Percentiles rank a stretch among this genome's conserved stretches.
Evolutionary conservation across 2,888 invertebrate genomes (phyloP).

Genomic region (Drosophila kokeensis): DNA sequence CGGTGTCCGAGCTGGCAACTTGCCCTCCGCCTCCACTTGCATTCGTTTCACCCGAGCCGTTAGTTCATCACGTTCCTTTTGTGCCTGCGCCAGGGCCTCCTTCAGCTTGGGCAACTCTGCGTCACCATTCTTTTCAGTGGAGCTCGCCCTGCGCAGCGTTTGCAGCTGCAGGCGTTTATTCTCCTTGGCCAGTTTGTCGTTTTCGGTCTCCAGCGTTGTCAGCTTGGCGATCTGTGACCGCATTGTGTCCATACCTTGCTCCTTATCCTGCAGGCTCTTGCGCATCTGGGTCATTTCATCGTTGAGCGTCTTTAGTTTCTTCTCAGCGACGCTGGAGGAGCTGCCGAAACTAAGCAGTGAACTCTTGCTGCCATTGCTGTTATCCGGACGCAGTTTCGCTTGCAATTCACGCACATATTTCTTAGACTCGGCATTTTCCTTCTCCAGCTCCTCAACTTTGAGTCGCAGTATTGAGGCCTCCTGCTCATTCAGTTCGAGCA

Average conservation of each 20-base stretch:
- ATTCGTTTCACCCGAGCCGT: constrained; percentile 88
- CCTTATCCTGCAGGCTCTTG: constrained; percentile 92
- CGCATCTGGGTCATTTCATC: constrained; percentile 91
- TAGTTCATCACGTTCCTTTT: constrained; percentile 89
- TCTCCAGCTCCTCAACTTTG: constrained; percentile 94
- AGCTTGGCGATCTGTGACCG: constrained; percentile 90
- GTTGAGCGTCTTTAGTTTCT: constrained; percentile 87
- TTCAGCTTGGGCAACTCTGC: constrained; percentile 86
- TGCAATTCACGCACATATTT: constrained; percentile 92
- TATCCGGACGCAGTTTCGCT: constrained; percentile 87
- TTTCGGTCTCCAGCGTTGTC: constrained; percentile 90
- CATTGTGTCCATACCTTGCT: constrained; percentile 91
- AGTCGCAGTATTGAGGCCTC: constrained; percentile 93
- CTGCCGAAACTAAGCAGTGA: constrained; percentile 60
- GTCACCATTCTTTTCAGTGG: constrained; percentile 83
- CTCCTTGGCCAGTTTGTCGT: constrained; percentile 90
- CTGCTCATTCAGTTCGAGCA: constrained; percentile 95
- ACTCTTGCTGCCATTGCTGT: constrained; percentile 53
- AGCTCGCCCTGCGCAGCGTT: constrained; percentile 85
- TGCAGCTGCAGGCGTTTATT: constrained; percentile 89
- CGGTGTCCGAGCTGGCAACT: constrained; percentile 89
- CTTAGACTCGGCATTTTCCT: constrained; percentile 90
- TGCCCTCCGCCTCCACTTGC: constrained; percentile 88
- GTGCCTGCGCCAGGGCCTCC: constrained; percentile 86
- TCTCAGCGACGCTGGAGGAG: constrained; percentile 73